Percentiles rank a stretch among this genome's conserved stretches.
These are phyloP conservation scores for Elegia similella DNA, from an alignment of 2,888 invertebrate genomes.

Conservation along the genomic window DNA sequence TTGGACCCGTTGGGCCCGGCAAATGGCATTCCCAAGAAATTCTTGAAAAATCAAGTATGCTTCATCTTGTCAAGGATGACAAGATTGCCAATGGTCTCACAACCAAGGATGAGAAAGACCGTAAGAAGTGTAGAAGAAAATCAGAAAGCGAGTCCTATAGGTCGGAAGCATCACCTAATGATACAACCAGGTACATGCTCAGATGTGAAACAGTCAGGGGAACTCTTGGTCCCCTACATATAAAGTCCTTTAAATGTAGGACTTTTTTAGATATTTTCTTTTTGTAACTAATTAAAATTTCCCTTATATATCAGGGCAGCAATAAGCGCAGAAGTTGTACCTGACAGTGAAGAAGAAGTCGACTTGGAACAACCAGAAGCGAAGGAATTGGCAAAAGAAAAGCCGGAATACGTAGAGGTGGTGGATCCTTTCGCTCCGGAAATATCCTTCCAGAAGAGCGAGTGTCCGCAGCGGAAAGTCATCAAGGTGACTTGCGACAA, in stretches of 20 bases:
- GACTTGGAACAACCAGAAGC: slow-evolving; percentile 70
- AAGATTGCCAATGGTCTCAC: too few relatives aligned
- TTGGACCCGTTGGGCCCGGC: too few relatives aligned
- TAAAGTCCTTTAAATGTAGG: too few relatives aligned
- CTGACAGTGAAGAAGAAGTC: slow-evolving; percentile 83
- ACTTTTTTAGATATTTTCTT: too few relatives aligned
- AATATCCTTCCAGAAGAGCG: slow-evolving; percentile 89
- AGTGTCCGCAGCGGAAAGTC: slow-evolving; percentile 89
- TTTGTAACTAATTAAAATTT: not conserved
- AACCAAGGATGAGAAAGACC: too few relatives aligned
- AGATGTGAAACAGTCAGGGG: too few relatives aligned
- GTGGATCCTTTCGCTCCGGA: slow-evolving; percentile 90
- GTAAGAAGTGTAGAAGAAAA: too few relatives aligned
- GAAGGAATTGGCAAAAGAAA: slow-evolving; percentile 59
- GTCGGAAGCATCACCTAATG: not conserved
- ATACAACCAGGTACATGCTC: not conserved
- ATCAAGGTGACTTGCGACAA: slow-evolving; percentile 90
- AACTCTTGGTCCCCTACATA: too few relatives aligned
- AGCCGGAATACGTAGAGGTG: slow-evolving; percentile 87
- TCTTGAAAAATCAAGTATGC: too few relatives aligned
- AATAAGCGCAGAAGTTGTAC: slow-evolving; percentile 85
- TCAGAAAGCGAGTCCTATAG: too few relatives aligned
- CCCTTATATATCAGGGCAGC: slow-evolving; percentile 80
- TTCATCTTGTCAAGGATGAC: too few relatives aligned
- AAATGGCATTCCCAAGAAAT: too few relatives aligned